Percentiles rank a stretch among this genome's conserved stretches.
These are phyloP conservation scores for Macquaria australasica DNA, from an alignment of 2,113 vertebrate species.

Conservation along the genomic window DNA sequence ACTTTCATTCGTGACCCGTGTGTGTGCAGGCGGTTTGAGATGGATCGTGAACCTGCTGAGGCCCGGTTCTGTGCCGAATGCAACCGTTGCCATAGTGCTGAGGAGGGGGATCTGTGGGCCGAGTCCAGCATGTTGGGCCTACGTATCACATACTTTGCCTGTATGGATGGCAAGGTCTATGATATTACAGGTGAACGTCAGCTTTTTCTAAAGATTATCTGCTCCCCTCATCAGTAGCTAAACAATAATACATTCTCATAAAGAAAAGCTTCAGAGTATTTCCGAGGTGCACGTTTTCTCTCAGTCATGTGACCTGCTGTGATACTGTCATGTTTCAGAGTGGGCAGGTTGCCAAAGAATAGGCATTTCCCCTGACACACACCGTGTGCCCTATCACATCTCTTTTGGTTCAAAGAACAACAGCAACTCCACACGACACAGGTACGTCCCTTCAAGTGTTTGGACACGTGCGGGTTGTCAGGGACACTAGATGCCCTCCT, in stretches of 20 bases:
- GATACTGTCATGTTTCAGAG: slow-evolving; percentile 82
- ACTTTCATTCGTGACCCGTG: not conserved
- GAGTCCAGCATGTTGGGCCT: slow-evolving; percentile 96
- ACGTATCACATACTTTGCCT: slow-evolving; percentile 94
- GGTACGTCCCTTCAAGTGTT: slow-evolving; percentile 77
- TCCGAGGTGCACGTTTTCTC: not conserved
- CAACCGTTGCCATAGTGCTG: slow-evolving; percentile 89
- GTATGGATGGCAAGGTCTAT: slow-evolving; percentile 94
- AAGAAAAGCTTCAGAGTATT: not conserved
- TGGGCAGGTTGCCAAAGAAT: slow-evolving; percentile 97
- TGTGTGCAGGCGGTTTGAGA: slow-evolving; percentile 91
- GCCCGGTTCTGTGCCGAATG: slow-evolving; percentile 94
- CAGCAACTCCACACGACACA: slow-evolving; percentile 85
- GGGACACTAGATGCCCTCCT: not conserved
- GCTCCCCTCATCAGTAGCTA: not conserved
- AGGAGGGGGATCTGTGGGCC: slow-evolving; percentile 96
- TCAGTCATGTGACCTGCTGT: slow-evolving; percentile 25
- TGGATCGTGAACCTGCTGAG: slow-evolving; percentile 89
- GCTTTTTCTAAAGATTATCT: not conserved
- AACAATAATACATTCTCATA: not conserved
- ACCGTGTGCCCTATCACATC: slow-evolving; percentile 95
- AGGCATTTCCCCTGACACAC: slow-evolving; percentile 93
- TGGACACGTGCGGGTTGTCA: too few species aligned
- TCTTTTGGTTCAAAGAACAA: slow-evolving; percentile 91
- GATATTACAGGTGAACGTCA: slow-evolving; percentile 91